These are phyloP conservation scores for Rhaphigaster nebulosa DNA, from an alignment of 2,888 invertebrate genomes.

Conservation along the genomic window DNA sequence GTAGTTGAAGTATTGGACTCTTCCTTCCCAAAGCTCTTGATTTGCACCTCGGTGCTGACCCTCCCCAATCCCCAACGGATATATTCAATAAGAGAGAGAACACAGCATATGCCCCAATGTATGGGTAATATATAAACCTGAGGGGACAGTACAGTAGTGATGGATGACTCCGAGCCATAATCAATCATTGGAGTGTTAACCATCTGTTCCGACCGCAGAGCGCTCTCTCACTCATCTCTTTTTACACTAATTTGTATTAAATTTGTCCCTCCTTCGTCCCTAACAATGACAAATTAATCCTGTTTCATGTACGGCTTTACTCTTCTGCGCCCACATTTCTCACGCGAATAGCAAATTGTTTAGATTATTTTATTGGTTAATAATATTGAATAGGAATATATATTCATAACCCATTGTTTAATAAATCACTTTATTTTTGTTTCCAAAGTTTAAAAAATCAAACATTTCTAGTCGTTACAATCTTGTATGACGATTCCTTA, in stretches of 20 bases:
- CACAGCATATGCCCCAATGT: neutral
- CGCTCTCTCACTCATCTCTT: neutral
- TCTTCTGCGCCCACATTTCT: neutral
- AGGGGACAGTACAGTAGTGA: neutral
- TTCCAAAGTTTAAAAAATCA: too few relatives aligned
- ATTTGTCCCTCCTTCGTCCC: neutral
- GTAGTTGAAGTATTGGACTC: too few relatives aligned
- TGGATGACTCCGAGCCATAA: neutral
- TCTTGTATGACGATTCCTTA: too few relatives aligned
- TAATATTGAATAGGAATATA: too few relatives aligned
- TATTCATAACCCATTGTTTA: too few relatives aligned
- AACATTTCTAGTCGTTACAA: too few relatives aligned
- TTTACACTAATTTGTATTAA: conserved; percentile 36
- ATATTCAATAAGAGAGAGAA: neutral
- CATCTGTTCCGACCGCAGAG: conserved; percentile 3
- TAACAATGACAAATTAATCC: conserved; percentile 38
- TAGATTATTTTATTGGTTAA: neutral
- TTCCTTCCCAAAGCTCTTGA: neutral
- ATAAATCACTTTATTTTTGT: too few relatives aligned
- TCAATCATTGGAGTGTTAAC: conserved; percentile 22
- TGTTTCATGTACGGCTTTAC: neutral
- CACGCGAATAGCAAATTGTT: neutral
- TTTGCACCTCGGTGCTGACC: neutral
- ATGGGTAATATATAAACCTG: conserved; percentile 14
- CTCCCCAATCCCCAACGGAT: neutral